Evolutionary conservation across 1,140 invertebrate species (phyloP).

Genomic region (Drosophila pachea): DNA sequence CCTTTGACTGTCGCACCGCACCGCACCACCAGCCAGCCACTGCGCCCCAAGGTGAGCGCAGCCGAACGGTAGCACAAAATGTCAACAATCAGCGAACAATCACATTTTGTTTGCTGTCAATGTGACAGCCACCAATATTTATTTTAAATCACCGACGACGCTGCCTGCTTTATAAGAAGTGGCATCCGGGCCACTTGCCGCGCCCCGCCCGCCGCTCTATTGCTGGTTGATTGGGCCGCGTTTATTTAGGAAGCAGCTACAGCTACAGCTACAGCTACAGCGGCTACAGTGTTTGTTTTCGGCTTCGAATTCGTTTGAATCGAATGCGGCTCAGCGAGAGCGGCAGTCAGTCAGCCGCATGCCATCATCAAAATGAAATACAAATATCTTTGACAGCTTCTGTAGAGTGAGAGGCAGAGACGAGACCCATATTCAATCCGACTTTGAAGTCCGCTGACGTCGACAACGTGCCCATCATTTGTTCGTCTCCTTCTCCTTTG

Average conservation of each 20-base stretch:
- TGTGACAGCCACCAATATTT: slow-evolving; percentile 76
- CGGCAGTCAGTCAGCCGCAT: slow-evolving; percentile 55
- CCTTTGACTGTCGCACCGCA: slow-evolving; percentile 44
- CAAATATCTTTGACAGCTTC: slow-evolving; percentile 76
- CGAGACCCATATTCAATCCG: slow-evolving; percentile 33
- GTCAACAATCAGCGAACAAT: slow-evolving; percentile 76
- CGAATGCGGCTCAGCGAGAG: slow-evolving; percentile 34
- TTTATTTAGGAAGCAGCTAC: slow-evolving; percentile 73
- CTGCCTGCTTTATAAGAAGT: slow-evolving; percentile 33
- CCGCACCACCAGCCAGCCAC: slow-evolving; percentile 20
- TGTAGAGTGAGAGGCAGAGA: slow-evolving; percentile 37
- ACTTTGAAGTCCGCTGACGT: slow-evolving; percentile 65
- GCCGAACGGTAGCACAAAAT: slow-evolving; percentile 64
- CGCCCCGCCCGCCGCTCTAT: slow-evolving; percentile 12
- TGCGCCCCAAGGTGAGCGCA: slow-evolving; percentile 6
- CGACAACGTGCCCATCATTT: slow-evolving; percentile 35
- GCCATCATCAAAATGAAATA: slow-evolving; percentile 66
- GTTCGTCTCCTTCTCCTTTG: slow-evolving; percentile 39
- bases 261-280: too few relatives aligned
- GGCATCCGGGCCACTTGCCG: slow-evolving; percentile 13
- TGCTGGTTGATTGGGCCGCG: slow-evolving; percentile 52
- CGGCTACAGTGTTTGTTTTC: slow-evolving; percentile 75
- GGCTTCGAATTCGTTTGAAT: slow-evolving; percentile 65
- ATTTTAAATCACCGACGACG: slow-evolving; percentile 71
- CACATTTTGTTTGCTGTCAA: slow-evolving; percentile 75